These are phyloP conservation scores for Paedocypris micromegethes DNA, from an alignment of 2,797 vertebrate species.

Conservation along the genomic window DNA sequence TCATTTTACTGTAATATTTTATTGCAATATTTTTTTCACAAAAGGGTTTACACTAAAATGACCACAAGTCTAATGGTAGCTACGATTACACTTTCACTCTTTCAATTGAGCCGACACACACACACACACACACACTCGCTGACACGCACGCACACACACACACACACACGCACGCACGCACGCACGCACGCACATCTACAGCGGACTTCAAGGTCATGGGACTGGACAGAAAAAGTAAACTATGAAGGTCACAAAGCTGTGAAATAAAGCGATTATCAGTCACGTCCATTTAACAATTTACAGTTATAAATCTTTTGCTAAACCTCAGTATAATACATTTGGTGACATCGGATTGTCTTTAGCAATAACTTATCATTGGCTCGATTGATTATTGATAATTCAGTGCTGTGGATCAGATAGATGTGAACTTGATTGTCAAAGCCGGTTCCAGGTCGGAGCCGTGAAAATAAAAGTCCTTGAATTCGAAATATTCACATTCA, in stretches of 20 bases:
- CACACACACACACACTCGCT: conserved; percentile 3
- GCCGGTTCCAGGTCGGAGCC: background rate
- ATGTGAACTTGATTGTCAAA: conserved; percentile 22
- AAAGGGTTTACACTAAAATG: conserved; percentile 46
- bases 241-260: conserved; percentile 16
- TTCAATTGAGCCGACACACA: background rate
- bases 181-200: conserved; percentile 14
- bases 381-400: conserved; percentile 22
- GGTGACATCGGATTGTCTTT: conserved; percentile 22
- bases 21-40: conserved; percentile 44
- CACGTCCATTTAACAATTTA: conserved; percentile 32
- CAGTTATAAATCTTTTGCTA: conserved; percentile 21
- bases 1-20: conserved; percentile 30
- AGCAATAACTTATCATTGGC: conserved; percentile 54
- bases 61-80: conserved; percentile 40
- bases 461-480: too few species aligned
- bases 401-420: background rate
- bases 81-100: conserved; percentile 13
- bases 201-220: conserved; percentile 16
- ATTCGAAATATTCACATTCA: too few species aligned
- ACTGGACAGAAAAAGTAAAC: conserved; percentile 20
- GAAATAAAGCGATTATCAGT: conserved; percentile 19
- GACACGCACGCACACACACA: conserved; percentile 8
- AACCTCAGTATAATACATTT: conserved; percentile 20
- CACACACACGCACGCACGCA: conserved; percentile 2